phyloP scores from a whole-genome alignment of 2,113 vertebrate species.

The Tachysurus fulvidraco region DNA sequence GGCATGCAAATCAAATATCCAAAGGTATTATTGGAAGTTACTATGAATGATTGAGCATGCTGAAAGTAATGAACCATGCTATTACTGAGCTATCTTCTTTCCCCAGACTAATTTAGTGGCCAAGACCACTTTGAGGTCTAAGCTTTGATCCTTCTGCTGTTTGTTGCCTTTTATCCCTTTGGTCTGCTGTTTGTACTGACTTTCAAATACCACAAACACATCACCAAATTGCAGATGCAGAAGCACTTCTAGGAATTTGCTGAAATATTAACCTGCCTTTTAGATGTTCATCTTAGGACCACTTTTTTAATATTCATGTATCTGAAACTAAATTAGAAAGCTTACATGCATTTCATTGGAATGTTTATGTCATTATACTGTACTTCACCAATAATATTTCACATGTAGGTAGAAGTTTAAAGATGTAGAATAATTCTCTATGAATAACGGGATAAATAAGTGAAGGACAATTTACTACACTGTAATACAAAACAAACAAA shows the following conservation, averaged over 20 bases:
- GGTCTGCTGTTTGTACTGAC: slow-evolving; percentile 42
- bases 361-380: neutral
- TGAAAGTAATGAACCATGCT: slow-evolving; percentile 40
- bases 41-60: slow-evolving; percentile 37
- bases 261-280: slow-evolving; percentile 42
- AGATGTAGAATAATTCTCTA: neutral
- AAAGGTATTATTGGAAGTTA: slow-evolving; percentile 22
- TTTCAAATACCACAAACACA: slow-evolving; percentile 46
- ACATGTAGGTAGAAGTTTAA: neutral
- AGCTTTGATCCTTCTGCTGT: slow-evolving; percentile 41
- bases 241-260: slow-evolving; percentile 9
- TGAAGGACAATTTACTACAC: neutral
- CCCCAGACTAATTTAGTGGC: slow-evolving; percentile 47
- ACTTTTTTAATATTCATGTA: slow-evolving; percentile 20
- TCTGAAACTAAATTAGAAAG: slow-evolving; percentile 4
- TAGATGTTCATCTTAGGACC: slow-evolving; percentile 26
- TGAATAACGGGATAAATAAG: neutral
- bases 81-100: slow-evolving; percentile 44
- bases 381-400: neutral
- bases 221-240: slow-evolving; percentile 44
- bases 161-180: slow-evolving; percentile 45
- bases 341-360: neutral
- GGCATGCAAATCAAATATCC: slow-evolving; percentile 34
- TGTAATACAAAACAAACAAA: neutral
- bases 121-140: slow-evolving; percentile 46